Conservation (phyloP, 2,113 vertebrate species). For the Pseudorhombus dupliciocellatus region DNA sequence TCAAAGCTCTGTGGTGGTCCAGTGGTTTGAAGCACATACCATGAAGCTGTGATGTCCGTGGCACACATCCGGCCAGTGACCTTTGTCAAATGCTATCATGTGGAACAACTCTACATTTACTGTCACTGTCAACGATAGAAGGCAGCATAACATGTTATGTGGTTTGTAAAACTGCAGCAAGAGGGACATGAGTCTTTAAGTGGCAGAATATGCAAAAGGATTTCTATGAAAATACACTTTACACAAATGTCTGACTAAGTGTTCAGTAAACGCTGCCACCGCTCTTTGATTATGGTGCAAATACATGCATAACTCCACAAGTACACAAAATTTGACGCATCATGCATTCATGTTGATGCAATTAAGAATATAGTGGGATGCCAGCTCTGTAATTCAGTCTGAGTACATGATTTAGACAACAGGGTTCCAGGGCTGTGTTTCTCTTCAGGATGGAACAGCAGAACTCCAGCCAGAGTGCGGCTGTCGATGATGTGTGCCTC, state of each 20-base stretch:
- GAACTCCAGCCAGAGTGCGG: conserved; percentile 32
- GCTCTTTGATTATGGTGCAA: conserved; percentile 31
- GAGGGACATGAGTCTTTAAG: not conserved
- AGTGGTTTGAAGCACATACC: conserved; percentile 44
- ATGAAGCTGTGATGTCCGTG: conserved; percentile 29
- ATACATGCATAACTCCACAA: conserved; percentile 37
- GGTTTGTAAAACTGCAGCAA: not conserved
- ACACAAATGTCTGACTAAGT: conserved; percentile 4
- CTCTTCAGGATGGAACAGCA: conserved; percentile 51
- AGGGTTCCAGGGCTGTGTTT: conserved; percentile 41
- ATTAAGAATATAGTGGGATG: conserved; percentile 33
- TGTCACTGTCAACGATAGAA: conserved; percentile 3
- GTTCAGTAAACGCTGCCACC: conserved; percentile 14
- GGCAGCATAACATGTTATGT: not conserved
- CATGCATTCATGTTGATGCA: conserved; percentile 56
- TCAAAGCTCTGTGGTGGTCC: conserved; percentile 55
- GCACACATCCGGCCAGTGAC: conserved; percentile 24
- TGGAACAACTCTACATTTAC: conserved; percentile 9
- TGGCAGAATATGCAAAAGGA: not conserved
- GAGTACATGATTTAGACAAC: conserved; percentile 53
- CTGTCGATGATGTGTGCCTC: conserved; percentile 58
- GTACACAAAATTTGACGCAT: conserved; percentile 57
- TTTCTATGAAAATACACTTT: conserved; percentile 8
- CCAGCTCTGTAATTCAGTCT: conserved; percentile 59
- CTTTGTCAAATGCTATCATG: conserved; percentile 34